Evolutionary conservation across 2,888 invertebrate genomes (phyloP).

Genomic region (Drosophila stalkeri): DNA sequence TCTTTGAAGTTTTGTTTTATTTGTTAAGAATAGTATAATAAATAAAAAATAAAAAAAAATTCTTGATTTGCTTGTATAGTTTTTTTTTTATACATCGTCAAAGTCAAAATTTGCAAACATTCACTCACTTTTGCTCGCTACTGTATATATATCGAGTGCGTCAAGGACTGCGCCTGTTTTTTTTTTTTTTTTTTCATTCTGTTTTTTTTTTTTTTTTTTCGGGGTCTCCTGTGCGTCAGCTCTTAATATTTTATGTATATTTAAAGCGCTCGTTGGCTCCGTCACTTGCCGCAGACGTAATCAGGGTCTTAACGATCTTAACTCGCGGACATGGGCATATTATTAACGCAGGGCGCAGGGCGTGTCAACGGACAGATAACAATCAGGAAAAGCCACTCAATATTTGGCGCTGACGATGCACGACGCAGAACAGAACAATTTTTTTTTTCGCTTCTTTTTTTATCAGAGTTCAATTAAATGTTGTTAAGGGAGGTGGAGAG

Average conservation of each 20-base stretch:
- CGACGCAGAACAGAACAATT: slow-evolving; percentile 22
- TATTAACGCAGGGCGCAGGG: slow-evolving; percentile 51
- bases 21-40: too few species aligned
- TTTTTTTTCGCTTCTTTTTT: slow-evolving; percentile 45
- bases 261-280: slow-evolving; percentile 57
- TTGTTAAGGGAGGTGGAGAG: neutral
- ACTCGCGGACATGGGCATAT: slow-evolving; percentile 57
- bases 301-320: slow-evolving; percentile 54
- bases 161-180: slow-evolving; percentile 28
- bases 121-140: too few species aligned
- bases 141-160: slow-evolving; percentile 47
- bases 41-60: too few species aligned
- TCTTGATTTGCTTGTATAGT: too few species aligned
- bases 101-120: too few species aligned
- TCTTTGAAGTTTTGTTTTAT: too few species aligned
- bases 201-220: neutral
- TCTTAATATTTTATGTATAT: slow-evolving; percentile 68
- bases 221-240: slow-evolving; percentile 37
- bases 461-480: slow-evolving; percentile 51
- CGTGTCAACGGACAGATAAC: slow-evolving; percentile 45
- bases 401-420: slow-evolving; percentile 48
- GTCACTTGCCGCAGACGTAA: slow-evolving; percentile 52
- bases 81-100: too few species aligned
- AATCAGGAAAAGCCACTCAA: slow-evolving; percentile 47
- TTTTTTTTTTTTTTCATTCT: neutral